Evolutionary conservation across 2,888 invertebrate species (phyloP).

Genomic region (Agonopterix arenella): DNA sequence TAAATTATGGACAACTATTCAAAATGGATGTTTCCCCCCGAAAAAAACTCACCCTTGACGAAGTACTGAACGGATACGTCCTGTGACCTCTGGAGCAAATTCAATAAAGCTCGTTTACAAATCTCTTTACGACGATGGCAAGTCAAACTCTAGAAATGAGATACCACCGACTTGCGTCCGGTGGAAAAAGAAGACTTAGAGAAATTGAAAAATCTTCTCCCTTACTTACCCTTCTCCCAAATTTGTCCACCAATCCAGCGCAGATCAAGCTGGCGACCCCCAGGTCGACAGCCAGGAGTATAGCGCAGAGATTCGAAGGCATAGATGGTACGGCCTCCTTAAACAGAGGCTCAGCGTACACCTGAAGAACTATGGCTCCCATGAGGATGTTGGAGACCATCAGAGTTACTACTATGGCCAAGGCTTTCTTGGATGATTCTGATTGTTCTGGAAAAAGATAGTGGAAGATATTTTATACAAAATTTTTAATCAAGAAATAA

Average conservation of each 20-base stretch:
- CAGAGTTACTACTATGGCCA: conserved; percentile 32
- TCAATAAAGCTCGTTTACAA: no score
- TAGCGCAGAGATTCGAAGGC: conserved; percentile 54
- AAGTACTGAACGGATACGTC: no score
- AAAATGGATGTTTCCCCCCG: background rate
- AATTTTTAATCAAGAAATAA: no score
- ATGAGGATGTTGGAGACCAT: conserved; percentile 50
- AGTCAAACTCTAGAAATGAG: background rate
- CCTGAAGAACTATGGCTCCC: conserved; percentile 58
- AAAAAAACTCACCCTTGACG: background rate
- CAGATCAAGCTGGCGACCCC: conserved; percentile 43
- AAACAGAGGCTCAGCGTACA: conserved; percentile 60
- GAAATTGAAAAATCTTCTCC: background rate
- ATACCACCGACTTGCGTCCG: background rate
- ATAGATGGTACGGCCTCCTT: conserved; percentile 55
- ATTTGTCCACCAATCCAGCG: conserved; percentile 39
- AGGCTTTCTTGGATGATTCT: conserved; percentile 43
- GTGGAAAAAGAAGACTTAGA: background rate
- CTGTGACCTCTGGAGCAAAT: no score
- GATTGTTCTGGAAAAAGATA: conserved; percentile 37
- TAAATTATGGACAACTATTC: no score
- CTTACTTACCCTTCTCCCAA: conserved; percentile 51
- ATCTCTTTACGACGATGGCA: no score
- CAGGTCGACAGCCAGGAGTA: conserved; percentile 49
- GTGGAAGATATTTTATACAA: background rate